Conservation (phyloP, 2,113 vertebrate species). For the Callorhinus ursinus region DNA sequence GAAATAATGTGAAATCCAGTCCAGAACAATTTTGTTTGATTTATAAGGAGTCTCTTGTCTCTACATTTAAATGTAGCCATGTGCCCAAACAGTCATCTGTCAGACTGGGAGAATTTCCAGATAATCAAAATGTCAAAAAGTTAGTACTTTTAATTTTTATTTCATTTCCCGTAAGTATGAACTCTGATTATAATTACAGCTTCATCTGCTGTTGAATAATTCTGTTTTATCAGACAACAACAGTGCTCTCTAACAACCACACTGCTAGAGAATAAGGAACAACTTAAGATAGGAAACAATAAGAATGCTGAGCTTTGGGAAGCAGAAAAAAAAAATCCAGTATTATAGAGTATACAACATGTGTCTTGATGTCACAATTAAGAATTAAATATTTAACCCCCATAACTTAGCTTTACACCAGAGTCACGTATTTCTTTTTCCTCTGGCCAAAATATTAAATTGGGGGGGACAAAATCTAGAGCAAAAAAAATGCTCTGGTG, state of each 20-base stretch:
- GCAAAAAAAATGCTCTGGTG: neutral
- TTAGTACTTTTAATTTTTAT: slow-evolving; percentile 88
- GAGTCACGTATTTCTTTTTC: neutral
- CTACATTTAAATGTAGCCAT: slow-evolving; percentile 81
- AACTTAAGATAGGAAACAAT: slow-evolving; percentile 59
- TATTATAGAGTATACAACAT: neutral
- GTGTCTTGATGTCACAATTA: slow-evolving; percentile 24
- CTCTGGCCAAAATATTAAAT: neutral
- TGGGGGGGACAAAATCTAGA: neutral
- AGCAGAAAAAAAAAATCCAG: neutral
- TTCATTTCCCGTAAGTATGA: slow-evolving; percentile 85
- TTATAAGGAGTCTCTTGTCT: slow-evolving; percentile 83
- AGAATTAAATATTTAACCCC: neutral
- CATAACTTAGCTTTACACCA: neutral
- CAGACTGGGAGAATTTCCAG: slow-evolving; percentile 84
- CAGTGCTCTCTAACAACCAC: slow-evolving; percentile 64
- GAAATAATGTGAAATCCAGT: slow-evolving; percentile 76
- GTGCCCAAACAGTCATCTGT: slow-evolving; percentile 78
- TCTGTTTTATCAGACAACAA: slow-evolving; percentile 85
- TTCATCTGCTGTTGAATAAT: slow-evolving; percentile 83
- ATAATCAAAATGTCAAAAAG: slow-evolving; percentile 87
- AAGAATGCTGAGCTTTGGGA: slow-evolving; percentile 39
- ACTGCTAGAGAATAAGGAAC: slow-evolving; percentile 29
- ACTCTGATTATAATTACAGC: slow-evolving; percentile 89
- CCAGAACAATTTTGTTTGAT: slow-evolving; percentile 86